phyloP scores from a whole-genome alignment of 2,888 invertebrate genomes.

The Conops quadrifasciatus region DNA sequence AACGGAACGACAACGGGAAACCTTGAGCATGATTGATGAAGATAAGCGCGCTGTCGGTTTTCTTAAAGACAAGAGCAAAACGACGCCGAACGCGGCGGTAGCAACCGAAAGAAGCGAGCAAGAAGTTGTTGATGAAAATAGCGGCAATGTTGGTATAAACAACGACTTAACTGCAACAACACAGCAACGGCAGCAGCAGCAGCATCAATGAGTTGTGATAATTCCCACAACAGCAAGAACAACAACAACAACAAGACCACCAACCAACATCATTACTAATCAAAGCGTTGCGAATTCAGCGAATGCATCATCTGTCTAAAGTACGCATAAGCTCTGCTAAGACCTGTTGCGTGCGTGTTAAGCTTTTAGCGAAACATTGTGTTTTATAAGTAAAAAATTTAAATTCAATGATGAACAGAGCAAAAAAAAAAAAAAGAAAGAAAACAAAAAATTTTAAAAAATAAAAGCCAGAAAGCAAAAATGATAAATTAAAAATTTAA shows the following conservation, averaged over 20 bases:
- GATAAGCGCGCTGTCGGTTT: constrained; percentile 25
- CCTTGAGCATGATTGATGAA: constrained; percentile 35
- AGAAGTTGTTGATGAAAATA: constrained; percentile 5
- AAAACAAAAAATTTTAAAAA: neutral
- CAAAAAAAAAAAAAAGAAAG: constrained; percentile 10
- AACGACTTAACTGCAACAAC: constrained; percentile 20
- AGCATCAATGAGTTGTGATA: constrained; percentile 22
- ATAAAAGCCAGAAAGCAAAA: neutral
- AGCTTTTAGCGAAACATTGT: constrained; percentile 23
- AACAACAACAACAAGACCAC: constrained; percentile 36
- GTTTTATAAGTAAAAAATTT: constrained; percentile 31
- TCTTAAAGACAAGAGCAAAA: constrained; percentile 27
- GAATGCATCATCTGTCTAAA: constrained; percentile 11
- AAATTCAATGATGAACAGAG: constrained; percentile 8
- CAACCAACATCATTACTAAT: constrained; percentile 28
- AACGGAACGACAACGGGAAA: constrained; percentile 20
- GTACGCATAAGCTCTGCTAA: constrained; percentile 20
- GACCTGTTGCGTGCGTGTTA: constrained; percentile 17
- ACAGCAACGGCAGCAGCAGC: constrained; percentile 11
- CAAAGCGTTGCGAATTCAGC: constrained; percentile 15
- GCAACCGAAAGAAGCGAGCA: constrained; percentile 22
- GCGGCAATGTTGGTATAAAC: no score
- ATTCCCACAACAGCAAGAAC: constrained; percentile 38
- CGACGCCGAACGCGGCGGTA: constrained; percentile 17
- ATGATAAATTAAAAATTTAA: neutral